Base-by-base conservation (phyloP, 2,888 invertebrate genomes). In the Arge pagana region DNA sequence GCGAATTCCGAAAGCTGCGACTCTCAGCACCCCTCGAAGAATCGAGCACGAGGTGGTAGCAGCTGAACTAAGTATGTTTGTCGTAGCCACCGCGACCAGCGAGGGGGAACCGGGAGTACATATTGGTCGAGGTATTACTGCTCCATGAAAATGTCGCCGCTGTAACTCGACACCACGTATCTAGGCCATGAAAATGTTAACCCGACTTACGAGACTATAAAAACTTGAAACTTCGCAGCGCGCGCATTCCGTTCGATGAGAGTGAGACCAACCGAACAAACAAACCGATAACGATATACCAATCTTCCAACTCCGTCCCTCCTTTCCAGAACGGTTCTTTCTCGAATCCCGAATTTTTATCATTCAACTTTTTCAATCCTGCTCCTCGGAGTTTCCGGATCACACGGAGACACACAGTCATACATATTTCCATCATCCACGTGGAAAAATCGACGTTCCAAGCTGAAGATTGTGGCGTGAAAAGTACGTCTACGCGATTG, bases 91-190 rank as follows among this genome's bases (percentile, higher is more conserved):
- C 48, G 7, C 7, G 28, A 7, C 7, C 28, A n/a, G 28, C 21
- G 19, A 49, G 49, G 39, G 51, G 39, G 50, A 40, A 42, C 57
- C 39, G n/a, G 45, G 42, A 51, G 59, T 60, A 66, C 65, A 68
- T 66, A 71, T 67, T 66, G 65, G 61, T 50, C 53, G 50, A 61
- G 54, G 58, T 58, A 57, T 66, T 66, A 64, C 57, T 50, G 60
- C 59, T 65, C 60, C 62, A 63, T 65, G 58, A 63, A 64, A 65
- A 53, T 59, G 57, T 59, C 49, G 50, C 43, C 57, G 60, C 26
- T 30, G 11, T 10, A 16, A 39, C 19, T 39, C n/a, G 39, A 28
- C 8, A 8, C n/a, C 28, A 28, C 28, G 7, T 7, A 28, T 28
- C 7, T 7, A 7, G 28, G 8, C n/a, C 7, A 8, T 7, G n/a